Percentiles rank a stretch among this genome's conserved stretches.
phyloP scores from a whole-genome alignment of 2,888 invertebrate genomes.

The Euplexia lucipara region DNA sequence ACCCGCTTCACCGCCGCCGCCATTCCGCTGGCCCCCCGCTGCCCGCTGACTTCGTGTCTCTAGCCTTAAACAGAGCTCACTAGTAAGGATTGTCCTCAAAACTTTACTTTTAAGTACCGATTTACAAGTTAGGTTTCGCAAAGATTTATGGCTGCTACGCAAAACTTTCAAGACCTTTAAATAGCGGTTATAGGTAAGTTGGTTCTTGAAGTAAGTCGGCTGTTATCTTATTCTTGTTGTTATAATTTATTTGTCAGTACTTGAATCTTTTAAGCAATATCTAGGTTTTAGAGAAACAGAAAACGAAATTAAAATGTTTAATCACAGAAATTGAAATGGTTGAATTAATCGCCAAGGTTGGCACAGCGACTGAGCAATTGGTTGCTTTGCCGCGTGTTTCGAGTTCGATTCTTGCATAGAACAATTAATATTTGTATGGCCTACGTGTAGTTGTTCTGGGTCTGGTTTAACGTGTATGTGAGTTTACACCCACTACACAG shows the following conservation, averaged over 20 bases:
- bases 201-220: background rate
- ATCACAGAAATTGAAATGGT: too few relatives aligned
- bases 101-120: conserved; percentile 12
- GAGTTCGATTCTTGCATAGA: too few relatives aligned
- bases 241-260: background rate
- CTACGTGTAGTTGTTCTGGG: too few relatives aligned
- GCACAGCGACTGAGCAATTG: too few relatives aligned
- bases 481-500: too few relatives aligned
- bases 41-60: too few relatives aligned
- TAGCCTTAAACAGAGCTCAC: conserved; percentile 15
- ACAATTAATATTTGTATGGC: too few relatives aligned
- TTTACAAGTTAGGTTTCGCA: conserved; percentile 4
- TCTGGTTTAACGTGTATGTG: too few relatives aligned
- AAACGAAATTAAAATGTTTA: background rate
- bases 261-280: background rate
- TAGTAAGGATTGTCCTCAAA: conserved; percentile 5
- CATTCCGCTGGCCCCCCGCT: too few relatives aligned
- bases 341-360: too few relatives aligned
- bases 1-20: too few relatives aligned
- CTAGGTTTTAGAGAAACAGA: background rate
- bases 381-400: too few relatives aligned
- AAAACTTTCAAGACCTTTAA: conserved; percentile 18
- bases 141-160: conserved; percentile 17
- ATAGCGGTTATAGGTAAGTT: background rate
- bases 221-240: background rate